Percentiles rank a stretch among this genome's conserved stretches.
Conservation (phyloP, 2,113 vertebrate genomes). For the Nibea coibor region DNA sequence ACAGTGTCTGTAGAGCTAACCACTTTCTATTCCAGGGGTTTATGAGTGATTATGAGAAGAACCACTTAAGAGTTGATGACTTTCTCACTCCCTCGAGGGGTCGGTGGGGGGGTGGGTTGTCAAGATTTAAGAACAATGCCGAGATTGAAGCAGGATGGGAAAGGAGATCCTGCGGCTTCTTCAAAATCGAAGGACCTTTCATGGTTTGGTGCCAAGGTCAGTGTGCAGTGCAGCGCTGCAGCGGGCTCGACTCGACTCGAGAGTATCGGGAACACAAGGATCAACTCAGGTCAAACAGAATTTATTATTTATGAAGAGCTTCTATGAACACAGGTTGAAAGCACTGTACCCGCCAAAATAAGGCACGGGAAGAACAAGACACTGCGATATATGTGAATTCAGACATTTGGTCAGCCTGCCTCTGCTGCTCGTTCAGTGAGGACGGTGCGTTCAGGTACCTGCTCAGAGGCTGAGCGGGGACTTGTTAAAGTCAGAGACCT, state of each 20-base stretch:
- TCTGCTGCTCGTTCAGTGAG: constrained; percentile 44
- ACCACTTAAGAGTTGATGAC: constrained; percentile 30
- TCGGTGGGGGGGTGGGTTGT: constrained; percentile 1
- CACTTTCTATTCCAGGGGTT: constrained; percentile 12
- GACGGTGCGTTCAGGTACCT: constrained; percentile 6
- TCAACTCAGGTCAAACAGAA: constrained; percentile 1
- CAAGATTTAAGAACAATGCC: constrained; percentile 3
- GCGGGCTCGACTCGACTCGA: background rate
- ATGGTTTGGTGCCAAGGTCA: constrained; percentile 34
- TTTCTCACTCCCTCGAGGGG: constrained; percentile 24
- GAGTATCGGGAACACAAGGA: background rate
- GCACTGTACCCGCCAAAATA: background rate
- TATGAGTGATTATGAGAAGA: constrained; percentile 27
- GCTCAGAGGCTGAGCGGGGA: background rate
- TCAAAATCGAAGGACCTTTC: constrained; percentile 24
- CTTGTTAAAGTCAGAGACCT: background rate
- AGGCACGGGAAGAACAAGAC: constrained; percentile 11
- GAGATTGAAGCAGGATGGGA: background rate
- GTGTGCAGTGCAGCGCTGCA: constrained; percentile 20
- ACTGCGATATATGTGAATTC: constrained; percentile 3
- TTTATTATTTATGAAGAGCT: constrained; percentile 31
- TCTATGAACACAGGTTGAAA: background rate
- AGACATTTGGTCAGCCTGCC: constrained; percentile 24
- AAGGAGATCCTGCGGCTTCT: background rate
- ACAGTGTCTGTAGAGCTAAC: constrained; percentile 1